Base-by-base conservation (phyloP, 1,140 invertebrate genomes). In the Drosophila rhopaloa region DNA sequence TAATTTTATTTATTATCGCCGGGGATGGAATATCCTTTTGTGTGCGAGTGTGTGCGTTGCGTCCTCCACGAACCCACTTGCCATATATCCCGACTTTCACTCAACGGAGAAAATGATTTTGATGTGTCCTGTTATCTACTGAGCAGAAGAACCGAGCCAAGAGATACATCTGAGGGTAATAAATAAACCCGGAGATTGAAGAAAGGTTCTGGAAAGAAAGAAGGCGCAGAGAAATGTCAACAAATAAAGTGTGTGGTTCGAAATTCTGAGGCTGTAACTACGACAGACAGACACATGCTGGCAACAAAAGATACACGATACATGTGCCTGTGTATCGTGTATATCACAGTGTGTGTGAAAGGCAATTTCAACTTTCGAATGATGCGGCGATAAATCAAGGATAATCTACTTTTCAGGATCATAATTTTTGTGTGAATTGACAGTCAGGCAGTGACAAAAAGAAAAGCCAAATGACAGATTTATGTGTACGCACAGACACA, bases 321-420 rank as follows among this genome's bases (percentile, higher is more conserved):
- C 67, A 67, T 44, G 48, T 44, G 46, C 44, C 35, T 43, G 19
- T n/a, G 14, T 63, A 32, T 58, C 56, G 37, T 55, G 59, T 16
- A 16, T 16, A 27, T 41, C 40, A 5, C 46, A 50, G 43, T 76
- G 62, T 75, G 74, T 41, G 62, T 51, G 54, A 60, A 73, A 84
- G 55, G 78, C 77, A 90, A 81, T 90, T 90, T 89, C 85, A 84
- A 88, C 84, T 88, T 88, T 88, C 84, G 58, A 88, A 88, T 88
- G 85, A 85, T 85, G 85, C 81, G 90, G 81, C 85, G 80, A 91
- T 91, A 91, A 91, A 91, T 91, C 90, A 91, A 91, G 90, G 90
- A 91, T 91, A 91, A 91, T 91, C 90, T 91, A 91, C 90, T 91
- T 91, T 91, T 91, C 90, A 91, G 90, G 90, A 91, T 91, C 90